These are phyloP conservation scores for Arenicola marina DNA, from an alignment of 2,888 invertebrate species.

Conservation along the genomic window DNA sequence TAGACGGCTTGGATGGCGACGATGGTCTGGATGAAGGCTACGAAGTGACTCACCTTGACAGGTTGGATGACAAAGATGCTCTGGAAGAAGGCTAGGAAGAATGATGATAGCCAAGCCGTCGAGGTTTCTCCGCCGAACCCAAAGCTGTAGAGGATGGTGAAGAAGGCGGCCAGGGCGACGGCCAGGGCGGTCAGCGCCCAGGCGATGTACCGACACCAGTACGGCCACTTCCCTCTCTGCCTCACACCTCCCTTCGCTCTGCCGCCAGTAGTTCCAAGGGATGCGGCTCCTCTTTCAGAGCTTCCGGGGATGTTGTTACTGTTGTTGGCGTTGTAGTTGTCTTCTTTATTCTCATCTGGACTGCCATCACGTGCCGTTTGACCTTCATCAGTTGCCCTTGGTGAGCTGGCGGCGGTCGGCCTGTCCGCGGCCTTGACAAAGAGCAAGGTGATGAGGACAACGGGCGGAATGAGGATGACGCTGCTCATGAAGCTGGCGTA, in stretches of 20 bases:
- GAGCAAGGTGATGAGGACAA: conserved; percentile 34
- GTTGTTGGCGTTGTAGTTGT: background rate
- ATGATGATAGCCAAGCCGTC: conserved; percentile 60
- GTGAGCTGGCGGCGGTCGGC: too few relatives aligned
- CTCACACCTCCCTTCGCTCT: background rate
- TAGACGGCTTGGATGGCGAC: too few relatives aligned
- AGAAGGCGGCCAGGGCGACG: conserved; percentile 55
- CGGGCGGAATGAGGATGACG: conserved; percentile 36
- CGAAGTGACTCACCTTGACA: background rate
- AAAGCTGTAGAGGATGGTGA: conserved; percentile 61
- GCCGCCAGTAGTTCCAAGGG: too few relatives aligned
- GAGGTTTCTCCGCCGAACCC: conserved; percentile 61
- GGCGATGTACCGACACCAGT: conserved; percentile 18
- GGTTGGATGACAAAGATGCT: background rate
- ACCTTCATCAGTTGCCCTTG: too few relatives aligned
- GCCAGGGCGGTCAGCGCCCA: conserved; percentile 27
- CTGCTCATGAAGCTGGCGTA: conserved; percentile 38
- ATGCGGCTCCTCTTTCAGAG: too few relatives aligned
- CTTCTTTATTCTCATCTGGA: too few relatives aligned
- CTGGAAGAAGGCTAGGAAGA: conserved; percentile 27
- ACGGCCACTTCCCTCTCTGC: conserved; percentile 13
- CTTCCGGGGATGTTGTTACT: too few relatives aligned
- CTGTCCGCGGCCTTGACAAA: conserved; percentile 20
- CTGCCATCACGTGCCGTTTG: too few relatives aligned
- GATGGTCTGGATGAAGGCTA: too few relatives aligned